Evolutionary conservation across 2,113 vertebrate species (phyloP).

Genomic region (Cebidichthys violaceus): DNA sequence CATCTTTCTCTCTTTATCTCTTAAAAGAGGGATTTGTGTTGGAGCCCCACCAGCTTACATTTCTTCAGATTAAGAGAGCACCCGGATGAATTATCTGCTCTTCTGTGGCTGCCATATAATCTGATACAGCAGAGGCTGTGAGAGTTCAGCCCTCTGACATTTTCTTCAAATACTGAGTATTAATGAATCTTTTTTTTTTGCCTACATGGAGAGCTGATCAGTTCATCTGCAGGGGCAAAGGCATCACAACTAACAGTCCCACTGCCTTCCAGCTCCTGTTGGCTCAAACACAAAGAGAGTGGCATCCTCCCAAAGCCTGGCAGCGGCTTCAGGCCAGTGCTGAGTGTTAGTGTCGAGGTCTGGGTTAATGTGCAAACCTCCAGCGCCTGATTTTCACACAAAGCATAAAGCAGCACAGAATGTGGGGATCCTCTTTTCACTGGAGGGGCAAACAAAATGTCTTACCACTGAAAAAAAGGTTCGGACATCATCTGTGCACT

Average conservation of each 20-base stretch:
- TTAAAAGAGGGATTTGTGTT: conserved; percentile 82
- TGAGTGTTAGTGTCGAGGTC: conserved; percentile 41
- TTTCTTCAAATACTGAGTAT: conserved; percentile 25
- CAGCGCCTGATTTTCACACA: conserved; percentile 44
- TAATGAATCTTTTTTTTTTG: background rate
- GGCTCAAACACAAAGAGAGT: conserved; percentile 18
- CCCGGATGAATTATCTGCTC: conserved; percentile 65
- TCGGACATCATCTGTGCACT: background rate
- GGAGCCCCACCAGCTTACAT: conserved; percentile 74
- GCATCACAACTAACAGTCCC: conserved; percentile 30
- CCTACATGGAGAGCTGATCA: conserved; percentile 25
- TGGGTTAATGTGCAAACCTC: conserved; percentile 41
- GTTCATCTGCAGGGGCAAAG: conserved; percentile 12
- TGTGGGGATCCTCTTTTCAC: conserved; percentile 30
- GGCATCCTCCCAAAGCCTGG: conserved; percentile 43
- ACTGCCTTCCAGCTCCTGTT: conserved; percentile 25
- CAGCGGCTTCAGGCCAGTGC: conserved; percentile 25
- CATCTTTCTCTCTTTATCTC: conserved; percentile 75
- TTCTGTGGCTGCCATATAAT: conserved; percentile 54
- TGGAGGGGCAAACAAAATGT: conserved; percentile 8
- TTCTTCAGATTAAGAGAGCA: conserved; percentile 78
- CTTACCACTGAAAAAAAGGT: background rate
- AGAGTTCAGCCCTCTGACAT: conserved; percentile 61
- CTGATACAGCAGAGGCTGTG: conserved; percentile 33
- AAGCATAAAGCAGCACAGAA: conserved; percentile 31